Evolutionary conservation across 2,113 vertebrate genomes (phyloP), one percentile per base, ranked within the genome.

Genomic region (Sterrhoptilus dennistouni): DNA sequence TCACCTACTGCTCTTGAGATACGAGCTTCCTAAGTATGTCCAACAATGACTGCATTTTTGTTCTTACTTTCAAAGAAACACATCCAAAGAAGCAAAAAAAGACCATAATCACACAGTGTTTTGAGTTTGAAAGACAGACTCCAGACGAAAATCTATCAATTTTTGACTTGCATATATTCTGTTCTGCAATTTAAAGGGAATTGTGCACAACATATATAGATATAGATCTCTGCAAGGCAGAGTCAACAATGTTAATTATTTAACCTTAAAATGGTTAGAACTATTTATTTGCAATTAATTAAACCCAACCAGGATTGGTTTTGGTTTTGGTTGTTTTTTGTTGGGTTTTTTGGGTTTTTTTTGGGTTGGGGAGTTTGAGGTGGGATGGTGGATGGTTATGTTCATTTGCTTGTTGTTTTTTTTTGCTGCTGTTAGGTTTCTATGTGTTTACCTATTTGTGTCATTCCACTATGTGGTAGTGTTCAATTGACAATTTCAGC

Each of bases 251-350:
- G 68, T 12, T 2, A 63, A 50, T 3, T 29, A 31, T 74, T 87
- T 80, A 78, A 52, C 1, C 18, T 76, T 49, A 25, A 79, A 70
- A 28, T 21, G 1, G 1, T 57, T 42, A 35, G 52, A 42, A 15
- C 24, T 49, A 23, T 42, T 68, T 60, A 9, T 60, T 69, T 84
- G 2, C 8, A 65, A 61, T 60, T 85, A 66, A 31, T 9, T 38
- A 38, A 38, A 38, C 38, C 3, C 33, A 5, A 25, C 6, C 0
- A 2, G 3, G 22, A 17, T 7, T 63, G 3, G 4, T 2, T 42
- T 71, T 44, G 17, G 10, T 35, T 71, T 53, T 33, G 6, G 3
- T 35, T n/a, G 18, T 5, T n/a, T 33, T 38, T 11, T 2, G 12
- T 3, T 28, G 13, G 9, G 18, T 53, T 50, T 8, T 12, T 49